Evolutionary conservation across 2,113 vertebrate species (phyloP), one percentile per base, ranked within the genome.

Genomic region (Megaleporinus macrocephalus): DNA sequence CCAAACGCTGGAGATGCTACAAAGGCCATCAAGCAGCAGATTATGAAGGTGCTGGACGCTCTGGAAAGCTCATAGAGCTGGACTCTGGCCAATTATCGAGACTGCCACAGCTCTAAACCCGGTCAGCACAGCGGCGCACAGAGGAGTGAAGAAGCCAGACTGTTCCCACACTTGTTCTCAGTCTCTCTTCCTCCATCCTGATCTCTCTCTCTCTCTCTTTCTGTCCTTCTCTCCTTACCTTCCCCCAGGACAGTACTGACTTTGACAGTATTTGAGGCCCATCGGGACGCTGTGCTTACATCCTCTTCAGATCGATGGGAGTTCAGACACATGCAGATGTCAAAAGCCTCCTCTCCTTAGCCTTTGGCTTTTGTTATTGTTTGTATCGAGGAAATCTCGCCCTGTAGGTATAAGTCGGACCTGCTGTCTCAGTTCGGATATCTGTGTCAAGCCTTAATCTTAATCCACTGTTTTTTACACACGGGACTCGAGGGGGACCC

Each of bases 21-120:
- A 83, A 99, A 98, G 93, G 97, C 96, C 92, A 99, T 99, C 90
- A 99, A 99, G 92, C 97, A 98, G 92, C 97, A 99, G 94, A 99
- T 99, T 92, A 99, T 99, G 96, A 99, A 98, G 91, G 98, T 99
- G 84, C 93, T 99, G 61, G 97, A 99, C 83, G 98, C 97, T 74
- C 94, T 99, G 92, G 97, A 99, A 92, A 98, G 95, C 92, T 98
- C 96, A 85, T 96, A 93, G 87, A 84, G 66, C 83, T 36, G 83
- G 73, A 76, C 36, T 75, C 53, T 15, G 57, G 68, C 80, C 49
- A 53, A 36, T 68, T 51, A 79, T 20, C 15, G 24, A 57, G 27
- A 71, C 65, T 68, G 77, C 71, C 80, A 59, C 27, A 18, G 30
- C 75, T 77, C 51, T 59, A 70, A 78, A 44, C 22, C 41, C 51